These are phyloP conservation scores for Eulemur rufifrons DNA, from an alignment of 2,113 vertebrate species.

Conservation along the genomic window DNA sequence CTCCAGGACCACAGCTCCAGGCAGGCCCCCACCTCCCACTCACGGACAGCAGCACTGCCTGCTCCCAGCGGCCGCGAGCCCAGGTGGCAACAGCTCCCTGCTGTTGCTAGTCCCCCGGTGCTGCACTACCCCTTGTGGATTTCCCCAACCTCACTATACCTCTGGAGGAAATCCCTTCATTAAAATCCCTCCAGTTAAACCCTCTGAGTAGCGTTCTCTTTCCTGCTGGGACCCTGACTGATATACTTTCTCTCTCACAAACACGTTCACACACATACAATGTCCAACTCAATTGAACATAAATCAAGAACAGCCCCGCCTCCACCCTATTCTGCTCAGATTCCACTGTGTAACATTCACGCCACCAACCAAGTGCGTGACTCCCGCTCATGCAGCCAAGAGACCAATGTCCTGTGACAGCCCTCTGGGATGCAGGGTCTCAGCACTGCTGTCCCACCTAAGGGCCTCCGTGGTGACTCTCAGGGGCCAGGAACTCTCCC, in stretches of 20 bases:
- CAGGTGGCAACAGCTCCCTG: not conserved
- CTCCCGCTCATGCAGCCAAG: not conserved
- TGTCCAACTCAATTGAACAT: not conserved
- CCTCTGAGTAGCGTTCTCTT: not conserved
- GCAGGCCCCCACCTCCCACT: not conserved
- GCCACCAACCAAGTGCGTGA: not conserved
- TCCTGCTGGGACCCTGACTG: not conserved
- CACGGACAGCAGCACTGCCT: not conserved
- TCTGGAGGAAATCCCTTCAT: not conserved
- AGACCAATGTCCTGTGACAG: not conserved
- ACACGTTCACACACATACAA: not conserved
- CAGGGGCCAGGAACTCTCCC: not conserved
- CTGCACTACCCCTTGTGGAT: rapidly evolving
- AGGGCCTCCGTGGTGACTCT: not conserved
- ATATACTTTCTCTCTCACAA: not conserved
- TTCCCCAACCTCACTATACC: not conserved
- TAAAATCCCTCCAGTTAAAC: not conserved
- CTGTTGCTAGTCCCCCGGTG: too few relatives aligned
- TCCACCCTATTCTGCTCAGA: not conserved
- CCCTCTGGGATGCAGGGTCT: not conserved
- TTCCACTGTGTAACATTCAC: too few relatives aligned
- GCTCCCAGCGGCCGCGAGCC: not conserved
- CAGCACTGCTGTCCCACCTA: not conserved
- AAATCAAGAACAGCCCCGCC: not conserved
- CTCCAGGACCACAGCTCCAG: too few relatives aligned